A percentile compares a stretch with the other conserved stretches of the same genome.
Conservation (phyloP, 2,888 invertebrate genomes). For the Phortica okadai region DNA sequence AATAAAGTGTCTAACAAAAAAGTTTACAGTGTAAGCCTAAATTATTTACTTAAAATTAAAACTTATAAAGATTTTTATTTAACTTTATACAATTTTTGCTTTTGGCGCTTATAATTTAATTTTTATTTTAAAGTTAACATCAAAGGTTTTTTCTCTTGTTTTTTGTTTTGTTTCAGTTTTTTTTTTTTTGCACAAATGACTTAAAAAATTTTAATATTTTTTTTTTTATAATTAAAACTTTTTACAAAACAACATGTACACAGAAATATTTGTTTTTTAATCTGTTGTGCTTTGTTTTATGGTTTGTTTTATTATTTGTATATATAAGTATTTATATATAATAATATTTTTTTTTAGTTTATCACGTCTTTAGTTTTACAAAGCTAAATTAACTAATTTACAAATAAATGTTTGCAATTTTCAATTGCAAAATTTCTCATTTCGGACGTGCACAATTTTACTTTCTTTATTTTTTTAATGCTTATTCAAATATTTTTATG, state of each 20-base stretch:
- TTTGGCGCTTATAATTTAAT: slow-evolving; percentile 31
- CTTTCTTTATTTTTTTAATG: slow-evolving; percentile 45
- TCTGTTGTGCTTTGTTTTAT: slow-evolving; percentile 39
- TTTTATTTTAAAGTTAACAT: slow-evolving; percentile 58
- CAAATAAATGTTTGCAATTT: slow-evolving; percentile 63
- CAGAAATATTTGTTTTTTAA: slow-evolving; percentile 1
- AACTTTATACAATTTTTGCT: neutral
- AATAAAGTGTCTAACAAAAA: neutral
- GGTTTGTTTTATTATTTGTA: slow-evolving; percentile 47
- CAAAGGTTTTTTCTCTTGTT: slow-evolving; percentile 49
- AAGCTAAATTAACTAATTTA: slow-evolving; percentile 69
- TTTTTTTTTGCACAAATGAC: slow-evolving; percentile 24
- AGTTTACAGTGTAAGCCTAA: neutral
- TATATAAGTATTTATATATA: slow-evolving; percentile 36
- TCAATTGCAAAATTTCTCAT: slow-evolving; percentile 60
- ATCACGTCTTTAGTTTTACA: slow-evolving; percentile 60
- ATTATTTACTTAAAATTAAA: slow-evolving; percentile 53
- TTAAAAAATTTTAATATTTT: slow-evolving; percentile 16
- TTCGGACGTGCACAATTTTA: slow-evolving; percentile 59
- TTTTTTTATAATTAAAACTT: slow-evolving; percentile 15
- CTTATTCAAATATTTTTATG: slow-evolving; percentile 40
- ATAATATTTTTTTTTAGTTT: slow-evolving; percentile 50
- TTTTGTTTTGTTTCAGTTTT: slow-evolving; percentile 34
- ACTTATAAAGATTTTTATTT: slow-evolving; percentile 40
- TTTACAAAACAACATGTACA: slow-evolving; percentile 7